phyloP scores from a whole-genome alignment of 2,797 vertebrate species.

The Phyllotis vaccarum region DNA sequence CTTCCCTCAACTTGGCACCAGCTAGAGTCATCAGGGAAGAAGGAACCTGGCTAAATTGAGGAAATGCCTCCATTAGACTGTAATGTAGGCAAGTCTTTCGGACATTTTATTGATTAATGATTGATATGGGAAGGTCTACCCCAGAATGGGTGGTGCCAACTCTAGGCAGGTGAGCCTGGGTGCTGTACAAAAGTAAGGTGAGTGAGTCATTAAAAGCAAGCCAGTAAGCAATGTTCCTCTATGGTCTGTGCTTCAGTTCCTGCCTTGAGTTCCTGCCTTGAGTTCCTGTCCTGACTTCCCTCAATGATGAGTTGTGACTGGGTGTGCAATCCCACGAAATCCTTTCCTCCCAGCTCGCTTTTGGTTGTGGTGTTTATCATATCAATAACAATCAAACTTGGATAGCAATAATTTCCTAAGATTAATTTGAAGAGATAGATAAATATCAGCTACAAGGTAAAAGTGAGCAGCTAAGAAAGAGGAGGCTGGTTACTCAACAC shows the following conservation, averaged over 20 bases:
- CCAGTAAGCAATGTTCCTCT: background rate
- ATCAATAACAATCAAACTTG: background rate
- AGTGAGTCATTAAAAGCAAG: background rate
- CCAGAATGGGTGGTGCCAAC: background rate
- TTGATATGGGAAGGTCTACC: background rate
- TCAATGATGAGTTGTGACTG: background rate
- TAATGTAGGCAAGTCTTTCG: background rate
- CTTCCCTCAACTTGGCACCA: background rate
- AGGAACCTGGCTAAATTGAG: background rate
- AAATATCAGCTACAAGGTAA: conserved; percentile 35
- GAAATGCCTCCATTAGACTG: background rate
- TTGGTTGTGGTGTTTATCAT: background rate
- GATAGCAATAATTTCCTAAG: background rate
- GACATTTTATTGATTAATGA: background rate
- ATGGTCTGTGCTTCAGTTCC: background rate
- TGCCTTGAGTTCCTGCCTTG: background rate
- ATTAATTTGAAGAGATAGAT: conserved; percentile 20
- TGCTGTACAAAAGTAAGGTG: background rate
- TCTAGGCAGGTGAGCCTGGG: background rate
- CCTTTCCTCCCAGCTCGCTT: background rate
- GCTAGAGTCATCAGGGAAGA: background rate
- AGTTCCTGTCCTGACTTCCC: background rate
- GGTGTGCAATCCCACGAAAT: background rate
- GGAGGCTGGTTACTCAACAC: background rate
- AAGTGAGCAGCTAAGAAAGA: conserved; percentile 50